These are phyloP conservation scores for Manacus vitellinus DNA, from an alignment of 2,113 vertebrate species.

Conservation along the genomic window DNA sequence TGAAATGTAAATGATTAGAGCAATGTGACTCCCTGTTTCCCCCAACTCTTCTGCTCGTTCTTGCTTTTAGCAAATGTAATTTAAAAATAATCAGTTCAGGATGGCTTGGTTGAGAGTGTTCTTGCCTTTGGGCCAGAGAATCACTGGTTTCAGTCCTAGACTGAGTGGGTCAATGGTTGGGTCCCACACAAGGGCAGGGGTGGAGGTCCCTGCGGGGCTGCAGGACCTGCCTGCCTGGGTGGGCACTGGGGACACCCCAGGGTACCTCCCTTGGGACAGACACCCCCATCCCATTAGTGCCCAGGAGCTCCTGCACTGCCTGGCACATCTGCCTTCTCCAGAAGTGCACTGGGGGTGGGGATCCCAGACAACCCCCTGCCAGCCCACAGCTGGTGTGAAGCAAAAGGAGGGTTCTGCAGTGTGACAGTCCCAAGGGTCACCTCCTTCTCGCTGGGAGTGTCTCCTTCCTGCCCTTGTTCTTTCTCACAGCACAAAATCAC, in stretches of 20 bases:
- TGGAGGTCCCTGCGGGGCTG: not conserved
- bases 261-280: not conserved
- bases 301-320: not conserved
- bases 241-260: not conserved
- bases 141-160: not conserved
- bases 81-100: not conserved
- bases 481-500: not conserved
- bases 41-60: not conserved
- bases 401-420: not conserved
- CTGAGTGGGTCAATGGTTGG: not conserved
- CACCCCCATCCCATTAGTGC: not conserved
- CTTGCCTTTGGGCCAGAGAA: not conserved
- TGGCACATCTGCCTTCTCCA: not conserved
- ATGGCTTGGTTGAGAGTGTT: not conserved
- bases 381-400: not conserved
- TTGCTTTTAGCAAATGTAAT: not conserved
- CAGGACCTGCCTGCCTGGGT: not conserved
- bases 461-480: not conserved
- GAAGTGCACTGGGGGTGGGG: fast-evolving
- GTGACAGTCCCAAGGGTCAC: not conserved
- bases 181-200: not conserved
- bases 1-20: conserved; percentile 12
- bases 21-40: not conserved
- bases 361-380: not conserved
- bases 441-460: not conserved